Evolutionary conservation across 2,888 invertebrate genomes (phyloP), one percentile per base, ranked within the genome.

Genomic region (Micoletzkya japonica): DNA sequence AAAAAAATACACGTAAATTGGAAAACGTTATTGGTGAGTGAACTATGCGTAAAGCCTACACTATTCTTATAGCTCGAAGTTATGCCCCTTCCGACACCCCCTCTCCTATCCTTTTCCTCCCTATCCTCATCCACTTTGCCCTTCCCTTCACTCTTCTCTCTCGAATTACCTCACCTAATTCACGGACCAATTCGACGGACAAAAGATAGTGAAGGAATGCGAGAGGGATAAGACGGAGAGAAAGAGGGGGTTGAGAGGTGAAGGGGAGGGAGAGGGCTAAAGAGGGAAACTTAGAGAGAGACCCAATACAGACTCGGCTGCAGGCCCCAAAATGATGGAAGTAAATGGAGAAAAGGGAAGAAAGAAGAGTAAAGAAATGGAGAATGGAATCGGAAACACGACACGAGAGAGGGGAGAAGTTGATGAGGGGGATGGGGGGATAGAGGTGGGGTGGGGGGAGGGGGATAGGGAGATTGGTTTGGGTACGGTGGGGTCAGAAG

Each of bases 391-490:
- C n/a, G n/a, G n/a, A n/a, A n/a, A n/a, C n/a, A n/a, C n/a, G n/a
- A n/a, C 37, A 59, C 59, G 59, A 59, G 36, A 37, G 59, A 59
- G 17, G 26, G 59, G 37, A 24, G 24, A 37, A 28, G 24, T 26
- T 6, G 24, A 2, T 20, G 54, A 54, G 56, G 36, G 37, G 17
- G 50, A 50, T n/a, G 50, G 50, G 24, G 50, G 50, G 20, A 50
- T 4, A 20, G 24, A 24, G 50, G 24, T 10, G 50, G 50, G 24
- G 20, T 20, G 50, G 24, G 20, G 50, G 4, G 24, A 50, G 57
- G 57, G 32, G 28, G 14, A 32, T 30, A 10, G 20, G 56, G 30
- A 56, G 56, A 32, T 20, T 17, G 26, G 26, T n/a, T 1, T 57
- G 57, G 57, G 17, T 34, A 2, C 50, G 24, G 24, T 20, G 24